Base-by-base conservation (phyloP, 2,797 vertebrate species). In the Neopelma chrysocephalum region DNA sequence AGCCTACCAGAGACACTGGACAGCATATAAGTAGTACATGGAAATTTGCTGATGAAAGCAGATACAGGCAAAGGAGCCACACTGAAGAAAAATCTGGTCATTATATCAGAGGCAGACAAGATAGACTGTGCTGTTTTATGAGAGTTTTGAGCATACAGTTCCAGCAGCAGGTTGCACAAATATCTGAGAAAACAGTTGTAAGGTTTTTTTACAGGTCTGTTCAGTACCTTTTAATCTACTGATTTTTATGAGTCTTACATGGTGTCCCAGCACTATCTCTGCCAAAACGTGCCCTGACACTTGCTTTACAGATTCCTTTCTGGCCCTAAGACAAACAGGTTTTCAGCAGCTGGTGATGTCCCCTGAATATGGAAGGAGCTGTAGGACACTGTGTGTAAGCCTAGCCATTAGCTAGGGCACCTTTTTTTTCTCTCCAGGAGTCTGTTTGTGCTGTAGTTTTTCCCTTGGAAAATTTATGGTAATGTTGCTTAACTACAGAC, bases 11-110 rank as follows among this genome's bases (percentile, higher is more conserved):
- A 34, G 29, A 20, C 16, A 7, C 22, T 43, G 42, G 32, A 50
- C 11, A 34, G 4, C 0, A 0, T n/a, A 4, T 36, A 31, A 22
- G 15, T 26, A 53, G 40, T 9, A 32, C 4, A 4, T 10, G 22
- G 34, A 40, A 87, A 79, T 22, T 42, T 15, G 14, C 8, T 21
- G 16, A 31, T 51, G 31, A 60, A 91, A 51, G n/a, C 16, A 61
- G 17, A 51, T 31, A 15, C 0, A 87, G 10, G 13, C 31, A 79
- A 58, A 76, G 45, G 9, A 79, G 9, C 1, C 23, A 50, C 22
- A 32, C 11, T 53, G 15, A 58, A 69, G 26, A 27, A 69, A 69
- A 85, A 47, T 70, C 14, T 83, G 10, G 5, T 69, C 80, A 31
- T 43, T 47, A 26, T 21, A 38, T 6, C 14, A 61, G 31, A 70